phyloP scores from a whole-genome alignment of 2,888 invertebrate genomes.

The Rotaria magnacalcarata region DNA sequence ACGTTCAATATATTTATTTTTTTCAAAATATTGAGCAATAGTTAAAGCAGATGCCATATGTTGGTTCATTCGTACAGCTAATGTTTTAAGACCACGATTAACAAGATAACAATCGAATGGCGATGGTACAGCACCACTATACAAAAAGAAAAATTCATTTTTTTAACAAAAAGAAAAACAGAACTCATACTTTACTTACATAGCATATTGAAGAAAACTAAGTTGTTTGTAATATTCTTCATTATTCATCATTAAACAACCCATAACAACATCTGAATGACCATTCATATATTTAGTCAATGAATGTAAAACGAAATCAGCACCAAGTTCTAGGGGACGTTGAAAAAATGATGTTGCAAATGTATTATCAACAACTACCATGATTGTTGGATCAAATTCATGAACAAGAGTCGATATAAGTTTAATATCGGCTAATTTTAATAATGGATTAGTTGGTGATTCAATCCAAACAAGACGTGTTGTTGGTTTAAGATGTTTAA shows the following conservation, averaged over 20 bases:
- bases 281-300: slow-evolving; percentile 94
- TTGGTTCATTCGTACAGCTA: slow-evolving; percentile 57
- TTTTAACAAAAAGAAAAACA: not conserved
- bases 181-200: slow-evolving; percentile 48
- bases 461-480: slow-evolving; percentile 77
- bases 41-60: slow-evolving; percentile 58
- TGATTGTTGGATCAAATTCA: slow-evolving; percentile 63
- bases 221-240: slow-evolving; percentile 70
- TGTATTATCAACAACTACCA: slow-evolving; percentile 84
- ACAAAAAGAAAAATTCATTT: not conserved
- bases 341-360: slow-evolving; percentile 83
- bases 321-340: slow-evolving; percentile 79
- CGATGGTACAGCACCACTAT: slow-evolving; percentile 79
- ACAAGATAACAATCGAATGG: slow-evolving; percentile 93
- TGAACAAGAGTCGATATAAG: slow-evolving; percentile 66
- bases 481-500: slow-evolving; percentile 70
- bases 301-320: slow-evolving; percentile 84
- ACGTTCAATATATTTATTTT: slow-evolving; percentile 53
- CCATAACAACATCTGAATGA: slow-evolving; percentile 94
- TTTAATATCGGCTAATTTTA: slow-evolving; percentile 82
- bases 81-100: slow-evolving; percentile 63
- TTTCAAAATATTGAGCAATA: slow-evolving; percentile 55
- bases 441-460: slow-evolving; percentile 86
- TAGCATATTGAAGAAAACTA: slow-evolving; percentile 81
- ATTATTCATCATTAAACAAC: slow-evolving; percentile 73